phyloP scores from a whole-genome alignment of 2,113 vertebrate species.

The Ceyx margarethae region DNA sequence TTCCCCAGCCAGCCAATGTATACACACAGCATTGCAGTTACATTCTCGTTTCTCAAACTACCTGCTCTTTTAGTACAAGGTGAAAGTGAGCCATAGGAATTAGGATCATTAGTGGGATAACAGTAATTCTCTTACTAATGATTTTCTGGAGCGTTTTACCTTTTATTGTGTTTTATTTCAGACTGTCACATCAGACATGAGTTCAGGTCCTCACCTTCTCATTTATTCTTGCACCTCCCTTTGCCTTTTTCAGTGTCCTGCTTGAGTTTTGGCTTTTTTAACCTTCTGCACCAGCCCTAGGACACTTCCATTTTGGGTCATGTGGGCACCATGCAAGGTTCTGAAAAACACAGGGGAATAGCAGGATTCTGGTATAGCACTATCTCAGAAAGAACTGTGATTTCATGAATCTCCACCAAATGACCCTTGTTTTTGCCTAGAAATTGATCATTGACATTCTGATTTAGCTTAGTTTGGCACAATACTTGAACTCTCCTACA shows the following conservation, averaged over 20 bases:
- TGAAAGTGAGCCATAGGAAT: background rate
- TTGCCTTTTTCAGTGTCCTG: background rate
- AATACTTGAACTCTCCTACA: background rate
- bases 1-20: background rate
- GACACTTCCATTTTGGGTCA: background rate
- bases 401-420: background rate
- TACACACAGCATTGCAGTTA: background rate
- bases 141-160: background rate
- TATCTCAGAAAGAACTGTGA: background rate
- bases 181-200: background rate
- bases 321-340: fast-evolving
- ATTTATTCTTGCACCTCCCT: background rate
- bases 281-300: background rate
- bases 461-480: background rate
- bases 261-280: background rate
- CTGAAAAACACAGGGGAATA: background rate
- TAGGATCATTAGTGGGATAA: background rate
- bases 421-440: background rate
- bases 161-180: background rate
- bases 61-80: background rate
- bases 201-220: background rate
- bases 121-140: background rate
- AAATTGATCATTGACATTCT: background rate
- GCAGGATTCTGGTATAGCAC: background rate
- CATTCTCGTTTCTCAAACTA: fast-evolving